Evolutionary conservation across 2,113 vertebrate genomes (phyloP).

Genomic region (Rafetus swinhoei): DNA sequence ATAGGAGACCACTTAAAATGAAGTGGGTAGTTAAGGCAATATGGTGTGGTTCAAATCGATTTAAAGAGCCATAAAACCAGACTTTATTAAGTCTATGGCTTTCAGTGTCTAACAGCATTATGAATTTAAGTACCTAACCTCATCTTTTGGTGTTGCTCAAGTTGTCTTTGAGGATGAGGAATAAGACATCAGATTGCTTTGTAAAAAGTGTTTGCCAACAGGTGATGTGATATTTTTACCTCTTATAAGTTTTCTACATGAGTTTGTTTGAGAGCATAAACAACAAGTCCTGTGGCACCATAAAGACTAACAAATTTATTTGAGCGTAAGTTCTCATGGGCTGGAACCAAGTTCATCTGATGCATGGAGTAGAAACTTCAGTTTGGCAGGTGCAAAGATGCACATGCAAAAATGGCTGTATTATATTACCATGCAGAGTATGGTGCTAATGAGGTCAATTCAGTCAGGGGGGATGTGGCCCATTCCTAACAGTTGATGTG

Average conservation of each 20-base stretch:
- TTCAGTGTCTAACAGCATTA: not conserved
- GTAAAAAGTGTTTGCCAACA: not conserved
- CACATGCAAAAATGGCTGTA: too few species aligned
- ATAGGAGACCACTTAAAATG: not conserved
- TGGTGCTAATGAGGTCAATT: too few species aligned
- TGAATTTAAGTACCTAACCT: not conserved
- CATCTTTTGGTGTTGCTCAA: not conserved
- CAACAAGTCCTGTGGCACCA: too few species aligned
- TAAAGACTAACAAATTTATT: too few species aligned
- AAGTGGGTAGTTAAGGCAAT: not conserved
- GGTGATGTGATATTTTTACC: not conserved
- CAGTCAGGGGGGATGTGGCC: too few species aligned
- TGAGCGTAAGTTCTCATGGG: too few species aligned
- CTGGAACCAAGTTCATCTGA: too few species aligned
- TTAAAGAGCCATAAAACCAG: not conserved
- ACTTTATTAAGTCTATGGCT: not conserved
- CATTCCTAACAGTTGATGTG: too few species aligned
- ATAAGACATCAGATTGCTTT: not conserved
- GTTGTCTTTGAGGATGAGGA: not conserved
- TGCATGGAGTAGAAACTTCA: too few species aligned
- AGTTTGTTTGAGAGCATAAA: too few species aligned
- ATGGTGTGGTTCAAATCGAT: not conserved
- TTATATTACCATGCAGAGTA: too few species aligned
- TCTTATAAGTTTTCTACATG: not conserved
- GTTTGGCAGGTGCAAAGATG: too few species aligned